Base-by-base conservation (phyloP, 2,113 vertebrate genomes). In the Phalacrocorax carbo region DNA sequence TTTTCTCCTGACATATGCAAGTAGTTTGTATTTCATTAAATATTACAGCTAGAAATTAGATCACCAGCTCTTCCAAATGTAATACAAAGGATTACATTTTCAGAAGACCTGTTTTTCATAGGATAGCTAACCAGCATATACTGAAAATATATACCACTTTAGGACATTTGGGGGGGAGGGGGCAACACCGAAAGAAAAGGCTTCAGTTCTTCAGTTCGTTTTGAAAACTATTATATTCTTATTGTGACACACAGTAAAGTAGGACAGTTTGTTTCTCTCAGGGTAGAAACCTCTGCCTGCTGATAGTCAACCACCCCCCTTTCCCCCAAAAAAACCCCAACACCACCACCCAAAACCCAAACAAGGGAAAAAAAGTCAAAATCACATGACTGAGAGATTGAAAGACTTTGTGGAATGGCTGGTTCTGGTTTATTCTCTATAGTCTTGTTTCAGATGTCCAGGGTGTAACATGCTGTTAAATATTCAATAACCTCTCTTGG, bases 321-420 rank as follows among this genome's bases (percentile, higher is more conserved):
- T 62, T 2, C 14, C 6, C 22, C 4, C 0, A 4, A 61, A 70
- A 38, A 40, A 15, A 2, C 14, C 14, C 19, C 19, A 44, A 55
- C 17, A 48, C 2, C 17, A 66, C 0, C 13, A 58, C 3, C 3
- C 36, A 20, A 57, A 36, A 40, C 3, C 2, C 15, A 15, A 25
- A 25, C 13, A 14, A 9, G 3, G 5, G 15, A 26, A 46, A 61
- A 65, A 46, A 49, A 3, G 58, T 15, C 14, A 44, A 73, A 82
- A 54, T 23, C 13, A 68, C 25, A 5, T 36, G 12, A 64, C 9
- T 40, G 7, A 76, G 81, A 61, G 15, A 46, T 44, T 44, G 42
- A 44, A 44, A 44, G 42, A 44, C 42, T 44, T 44, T 89, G 23
- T 69, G 34, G 1, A 26, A 38, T 34, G 44, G 3, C 23, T 25